Conservation (phyloP, 2,797 vertebrate genomes). For the Aplochiton taeniatus region DNA sequence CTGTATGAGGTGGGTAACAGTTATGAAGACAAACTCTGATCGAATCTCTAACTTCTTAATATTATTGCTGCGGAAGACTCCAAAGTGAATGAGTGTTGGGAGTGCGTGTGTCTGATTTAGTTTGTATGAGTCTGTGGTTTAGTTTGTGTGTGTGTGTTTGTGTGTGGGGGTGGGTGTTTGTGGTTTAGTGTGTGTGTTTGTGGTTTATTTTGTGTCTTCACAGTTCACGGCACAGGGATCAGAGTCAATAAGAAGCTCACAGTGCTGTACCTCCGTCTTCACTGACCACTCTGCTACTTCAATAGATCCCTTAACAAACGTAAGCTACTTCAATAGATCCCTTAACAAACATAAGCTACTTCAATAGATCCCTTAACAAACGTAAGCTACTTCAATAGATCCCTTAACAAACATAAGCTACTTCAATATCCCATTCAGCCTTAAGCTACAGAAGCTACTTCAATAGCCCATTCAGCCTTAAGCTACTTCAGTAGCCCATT, state of each 20-base stretch:
- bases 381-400: no score
- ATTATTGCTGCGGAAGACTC: conserved; percentile 77
- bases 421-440: no score
- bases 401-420: no score
- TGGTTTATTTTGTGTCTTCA: conserved; percentile 52
- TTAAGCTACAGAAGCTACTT: no score
- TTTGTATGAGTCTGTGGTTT: conserved; percentile 27
- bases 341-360: no score
- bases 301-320: no score
- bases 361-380: no score
- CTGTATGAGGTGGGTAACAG: no score
- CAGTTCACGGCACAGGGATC: conserved; percentile 81
- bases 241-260: conserved; percentile 74
- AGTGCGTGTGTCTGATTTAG: conserved; percentile 9
- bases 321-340: no score
- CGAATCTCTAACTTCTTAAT: conserved; percentile 35
- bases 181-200: conserved; percentile 26
- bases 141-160: conserved; percentile 18
- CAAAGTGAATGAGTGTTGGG: conserved; percentile 36
- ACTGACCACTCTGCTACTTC: conserved; percentile 7
- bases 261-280: conserved; percentile 76
- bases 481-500: no score
- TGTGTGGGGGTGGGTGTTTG: conserved; percentile 1
- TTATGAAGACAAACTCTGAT: no score
- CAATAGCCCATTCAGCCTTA: no score